Evolutionary conservation across 2,888 invertebrate genomes (phyloP).

Genomic region (Ferdinandea cuprea): DNA sequence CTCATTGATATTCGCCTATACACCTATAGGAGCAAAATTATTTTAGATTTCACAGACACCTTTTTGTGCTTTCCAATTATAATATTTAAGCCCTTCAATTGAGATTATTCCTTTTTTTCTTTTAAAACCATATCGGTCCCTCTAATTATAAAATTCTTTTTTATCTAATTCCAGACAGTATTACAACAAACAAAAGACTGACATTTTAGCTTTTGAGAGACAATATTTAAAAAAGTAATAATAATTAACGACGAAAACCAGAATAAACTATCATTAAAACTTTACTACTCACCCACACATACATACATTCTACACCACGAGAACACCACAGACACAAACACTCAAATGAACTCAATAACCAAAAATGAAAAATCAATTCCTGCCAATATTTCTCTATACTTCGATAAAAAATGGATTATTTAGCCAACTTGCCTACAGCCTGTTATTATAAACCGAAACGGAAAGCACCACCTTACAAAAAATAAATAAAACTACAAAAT

Average conservation of each 20-base stretch:
- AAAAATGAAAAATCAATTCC: slow-evolving; percentile 56
- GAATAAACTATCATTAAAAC: slow-evolving; percentile 56
- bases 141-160: background rate
- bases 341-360: slow-evolving; percentile 17
- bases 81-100: too few species aligned
- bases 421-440: slow-evolving; percentile 72
- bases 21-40: too few species aligned
- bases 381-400: slow-evolving; percentile 71
- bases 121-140: background rate
- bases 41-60: too few species aligned
- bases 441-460: slow-evolving; percentile 47
- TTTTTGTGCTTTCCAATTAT: too few species aligned
- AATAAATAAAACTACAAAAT: slow-evolving; percentile 26
- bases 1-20: too few species aligned
- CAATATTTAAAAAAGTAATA: slow-evolving; percentile 81
- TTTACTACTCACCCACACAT: slow-evolving; percentile 17
- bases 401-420: slow-evolving; percentile 66
- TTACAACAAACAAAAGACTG: slow-evolving; percentile 82
- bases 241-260: slow-evolving; percentile 56
- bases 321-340: slow-evolving; percentile 27
- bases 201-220: slow-evolving; percentile 83
- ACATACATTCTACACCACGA: slow-evolving; percentile 23
- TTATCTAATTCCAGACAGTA: slow-evolving; percentile 75
- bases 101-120: too few species aligned
- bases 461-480: slow-evolving; percentile 67